Percentiles rank a stretch among this genome's conserved stretches.
Conservation (phyloP, 2,797 vertebrate species). For the Paguma larvata region DNA sequence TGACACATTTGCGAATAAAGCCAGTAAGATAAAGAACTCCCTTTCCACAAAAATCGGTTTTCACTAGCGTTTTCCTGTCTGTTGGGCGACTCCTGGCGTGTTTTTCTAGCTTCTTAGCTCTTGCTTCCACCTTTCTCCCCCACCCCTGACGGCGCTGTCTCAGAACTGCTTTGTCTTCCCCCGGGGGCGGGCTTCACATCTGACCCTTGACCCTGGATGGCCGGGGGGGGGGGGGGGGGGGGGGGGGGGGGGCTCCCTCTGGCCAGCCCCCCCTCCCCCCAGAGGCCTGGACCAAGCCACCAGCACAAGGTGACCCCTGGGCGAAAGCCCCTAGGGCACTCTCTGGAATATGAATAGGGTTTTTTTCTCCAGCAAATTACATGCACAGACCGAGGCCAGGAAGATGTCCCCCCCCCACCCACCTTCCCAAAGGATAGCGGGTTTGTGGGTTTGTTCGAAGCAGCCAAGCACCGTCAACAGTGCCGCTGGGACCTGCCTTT, state of each 20-base stretch:
- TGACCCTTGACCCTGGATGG: neutral
- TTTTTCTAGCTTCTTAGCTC: neutral
- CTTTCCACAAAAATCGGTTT: neutral
- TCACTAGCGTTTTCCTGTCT: neutral
- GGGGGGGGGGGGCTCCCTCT: neutral
- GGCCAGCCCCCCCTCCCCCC: rapidly evolving
- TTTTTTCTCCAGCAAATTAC: neutral
- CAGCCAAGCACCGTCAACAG: neutral
- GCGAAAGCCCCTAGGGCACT: neutral
- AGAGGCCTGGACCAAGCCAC: neutral
- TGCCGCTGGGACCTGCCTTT: neutral
- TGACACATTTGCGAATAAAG: neutral
- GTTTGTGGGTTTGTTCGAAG: neutral
- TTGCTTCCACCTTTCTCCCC: neutral
- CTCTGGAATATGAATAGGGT: neutral
- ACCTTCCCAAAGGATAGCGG: rapidly evolving
- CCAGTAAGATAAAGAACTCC: neutral
- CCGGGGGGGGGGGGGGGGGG: too few species aligned
- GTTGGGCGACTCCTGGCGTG: rapidly evolving
- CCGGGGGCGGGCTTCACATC: neutral
- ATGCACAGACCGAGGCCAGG: neutral
- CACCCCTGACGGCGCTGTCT: rapidly evolving
- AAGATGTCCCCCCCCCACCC: too few species aligned
- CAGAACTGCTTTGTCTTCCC: neutral
- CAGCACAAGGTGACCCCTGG: neutral